Conservation (phyloP, 2,797 vertebrate genomes). For the Phataginus tricuspis region DNA sequence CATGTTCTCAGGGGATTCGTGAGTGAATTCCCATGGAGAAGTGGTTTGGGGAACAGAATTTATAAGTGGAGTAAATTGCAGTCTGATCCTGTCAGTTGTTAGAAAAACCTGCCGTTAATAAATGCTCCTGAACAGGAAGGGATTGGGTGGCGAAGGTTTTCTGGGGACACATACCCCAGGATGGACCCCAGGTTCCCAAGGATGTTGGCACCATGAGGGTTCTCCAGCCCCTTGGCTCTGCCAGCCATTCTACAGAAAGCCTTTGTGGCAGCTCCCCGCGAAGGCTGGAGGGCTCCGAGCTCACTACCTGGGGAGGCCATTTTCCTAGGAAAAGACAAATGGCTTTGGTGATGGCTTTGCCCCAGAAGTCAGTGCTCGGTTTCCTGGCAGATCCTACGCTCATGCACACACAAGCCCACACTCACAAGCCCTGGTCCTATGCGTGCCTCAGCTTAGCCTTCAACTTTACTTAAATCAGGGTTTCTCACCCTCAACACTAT, state of each 20-base stretch:
- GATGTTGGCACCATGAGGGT: background rate
- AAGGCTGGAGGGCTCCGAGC: background rate
- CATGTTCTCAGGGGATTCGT: conserved; percentile 64
- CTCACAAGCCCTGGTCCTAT: no score
- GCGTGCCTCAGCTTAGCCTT: background rate
- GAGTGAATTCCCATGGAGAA: conserved; percentile 76
- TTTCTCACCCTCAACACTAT: background rate
- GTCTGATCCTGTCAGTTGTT: conserved; percentile 73
- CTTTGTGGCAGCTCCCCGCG: background rate
- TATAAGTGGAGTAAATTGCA: conserved; percentile 76
- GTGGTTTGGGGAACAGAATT: conserved; percentile 52
- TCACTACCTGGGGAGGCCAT: background rate
- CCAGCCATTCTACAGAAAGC: background rate
- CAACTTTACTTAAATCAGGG: background rate
- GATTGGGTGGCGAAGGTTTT: conserved; percentile 79
- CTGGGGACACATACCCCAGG: conserved; percentile 67
- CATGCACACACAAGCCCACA: background rate
- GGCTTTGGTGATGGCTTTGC: background rate
- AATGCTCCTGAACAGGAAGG: conserved; percentile 77
- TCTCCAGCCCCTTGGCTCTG: background rate
- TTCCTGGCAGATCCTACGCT: background rate
- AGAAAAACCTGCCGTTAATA: conserved; percentile 79
- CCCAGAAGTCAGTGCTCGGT: background rate
- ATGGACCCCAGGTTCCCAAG: background rate
- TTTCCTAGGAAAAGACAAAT: background rate